Percentiles rank a stretch among this genome's conserved stretches.
These are phyloP conservation scores for Microctenopoma stevenorrisi DNA, from an alignment of 2,797 vertebrate species.

Conservation along the genomic window DNA sequence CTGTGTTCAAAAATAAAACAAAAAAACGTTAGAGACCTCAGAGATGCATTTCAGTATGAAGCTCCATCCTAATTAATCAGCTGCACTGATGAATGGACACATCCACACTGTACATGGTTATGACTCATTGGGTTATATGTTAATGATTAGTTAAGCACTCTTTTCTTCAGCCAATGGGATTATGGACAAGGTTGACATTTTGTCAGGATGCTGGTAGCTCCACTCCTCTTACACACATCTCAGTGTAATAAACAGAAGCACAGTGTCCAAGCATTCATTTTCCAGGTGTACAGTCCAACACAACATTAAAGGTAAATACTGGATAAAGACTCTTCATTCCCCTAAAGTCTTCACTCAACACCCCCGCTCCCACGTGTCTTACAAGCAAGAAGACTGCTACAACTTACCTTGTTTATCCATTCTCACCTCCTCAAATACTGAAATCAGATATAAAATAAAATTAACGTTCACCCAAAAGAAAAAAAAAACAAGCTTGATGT, in stretches of 20 bases:
- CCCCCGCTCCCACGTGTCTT: constrained; percentile 43
- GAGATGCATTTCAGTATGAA: background rate
- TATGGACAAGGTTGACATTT: constrained; percentile 66
- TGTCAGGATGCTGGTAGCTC: constrained; percentile 83
- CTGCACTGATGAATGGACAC: constrained; percentile 70
- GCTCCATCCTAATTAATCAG: constrained; percentile 28
- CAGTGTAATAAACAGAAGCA: constrained; percentile 13
- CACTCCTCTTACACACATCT: constrained; percentile 57
- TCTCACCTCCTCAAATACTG: constrained; percentile 84
- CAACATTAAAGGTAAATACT: constrained; percentile 38
- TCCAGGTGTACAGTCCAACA: constrained; percentile 22
- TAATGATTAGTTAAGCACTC: constrained; percentile 49
- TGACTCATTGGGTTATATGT: constrained; percentile 61
- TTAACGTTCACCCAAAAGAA: constrained; percentile 74
- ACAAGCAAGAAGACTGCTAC: constrained; percentile 75
- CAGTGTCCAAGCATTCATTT: constrained; percentile 36
- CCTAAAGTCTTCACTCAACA: constrained; percentile 17
- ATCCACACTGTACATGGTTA: constrained; percentile 63
- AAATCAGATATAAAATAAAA: constrained; percentile 86
- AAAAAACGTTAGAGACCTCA: constrained; percentile 10
- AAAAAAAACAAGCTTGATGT: constrained; percentile 39
- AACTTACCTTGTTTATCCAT: constrained; percentile 85
- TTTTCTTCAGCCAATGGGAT: constrained; percentile 53
- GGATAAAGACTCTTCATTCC: constrained; percentile 38
- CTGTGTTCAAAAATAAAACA: constrained; percentile 60